Percentiles rank a stretch among this genome's conserved stretches.
Conservation (phyloP, 2,888 invertebrate species). For the Timema cristinae region DNA sequence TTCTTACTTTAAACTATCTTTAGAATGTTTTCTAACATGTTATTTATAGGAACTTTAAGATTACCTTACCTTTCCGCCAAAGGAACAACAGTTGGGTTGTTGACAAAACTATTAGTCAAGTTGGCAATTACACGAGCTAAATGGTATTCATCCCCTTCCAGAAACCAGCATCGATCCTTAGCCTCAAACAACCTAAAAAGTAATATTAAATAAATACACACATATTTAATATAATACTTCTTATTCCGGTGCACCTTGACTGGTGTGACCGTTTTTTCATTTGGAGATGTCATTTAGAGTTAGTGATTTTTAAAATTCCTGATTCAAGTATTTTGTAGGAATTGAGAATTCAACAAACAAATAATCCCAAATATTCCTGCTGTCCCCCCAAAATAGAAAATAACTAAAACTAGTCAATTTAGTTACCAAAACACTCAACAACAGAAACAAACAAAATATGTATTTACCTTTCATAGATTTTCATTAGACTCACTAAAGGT, state of each 20-base stretch:
- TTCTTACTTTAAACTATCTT: no score
- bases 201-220: no score
- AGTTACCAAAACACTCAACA: not conserved
- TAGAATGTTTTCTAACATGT: no score
- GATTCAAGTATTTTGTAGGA: no score
- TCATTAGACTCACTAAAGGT: constrained; percentile 69
- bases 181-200: constrained; percentile 63
- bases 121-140: constrained; percentile 71
- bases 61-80: not conserved
- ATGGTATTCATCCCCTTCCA: constrained; percentile 80
- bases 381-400: not conserved
- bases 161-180: constrained; percentile 82
- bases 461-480: constrained; percentile 74
- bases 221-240: no score
- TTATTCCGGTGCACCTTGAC: no score
- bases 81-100: constrained; percentile 52
- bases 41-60: no score
- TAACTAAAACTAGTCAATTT: not conserved
- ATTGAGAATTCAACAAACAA: no score
- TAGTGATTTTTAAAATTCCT: no score
- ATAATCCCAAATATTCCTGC: no score
- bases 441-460: not conserved
- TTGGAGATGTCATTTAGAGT: no score
- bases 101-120: constrained; percentile 65
- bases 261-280: no score